A percentile compares a stretch with the other conserved stretches of the same genome.
phyloP scores from a whole-genome alignment of 2,888 invertebrate genomes.

The Hermaeophaga mercurialis region DNA sequence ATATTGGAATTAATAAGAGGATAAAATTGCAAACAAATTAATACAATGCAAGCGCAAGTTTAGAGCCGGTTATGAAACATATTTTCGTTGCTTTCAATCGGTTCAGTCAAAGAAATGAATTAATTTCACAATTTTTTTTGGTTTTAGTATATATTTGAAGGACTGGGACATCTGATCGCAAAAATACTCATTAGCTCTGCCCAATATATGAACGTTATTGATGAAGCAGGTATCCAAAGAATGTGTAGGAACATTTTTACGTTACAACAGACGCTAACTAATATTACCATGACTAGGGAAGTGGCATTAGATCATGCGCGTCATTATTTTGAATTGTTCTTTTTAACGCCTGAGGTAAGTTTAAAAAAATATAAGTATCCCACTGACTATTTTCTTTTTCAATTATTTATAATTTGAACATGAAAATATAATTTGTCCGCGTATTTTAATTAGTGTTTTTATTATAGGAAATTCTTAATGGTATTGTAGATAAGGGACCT shows the following conservation, averaged over 20 bases:
- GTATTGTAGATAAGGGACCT: conserved; percentile 84
- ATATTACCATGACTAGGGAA: conserved; percentile 81
- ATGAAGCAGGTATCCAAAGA: conserved; percentile 80
- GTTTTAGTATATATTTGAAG: conserved; percentile 85
- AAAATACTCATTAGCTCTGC: conserved; percentile 81
- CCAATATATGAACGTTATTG: conserved; percentile 78
- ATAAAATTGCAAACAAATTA: too few relatives aligned
- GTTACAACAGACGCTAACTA: conserved; percentile 83
- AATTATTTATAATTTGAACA: too few relatives aligned
- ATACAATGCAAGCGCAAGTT: too few relatives aligned
- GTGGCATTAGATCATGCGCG: conserved; percentile 87
- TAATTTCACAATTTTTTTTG: too few relatives aligned
- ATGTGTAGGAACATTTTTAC: conserved; percentile 87
- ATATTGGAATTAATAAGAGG: too few relatives aligned
- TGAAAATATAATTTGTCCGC: too few relatives aligned
- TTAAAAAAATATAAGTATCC: not conserved
- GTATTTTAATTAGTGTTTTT: too few relatives aligned
- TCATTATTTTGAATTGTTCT: conserved; percentile 86
- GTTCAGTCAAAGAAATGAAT: too few relatives aligned
- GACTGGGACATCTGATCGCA: conserved; percentile 79
- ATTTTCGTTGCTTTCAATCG: too few relatives aligned
- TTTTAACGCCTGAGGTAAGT: conserved; percentile 76
- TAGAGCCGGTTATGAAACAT: too few relatives aligned
- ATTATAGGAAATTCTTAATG: conserved; percentile 78
- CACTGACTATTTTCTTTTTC: not conserved